Conservation (phyloP, 2,113 vertebrate genomes). For the Apaloderma vittatum region DNA sequence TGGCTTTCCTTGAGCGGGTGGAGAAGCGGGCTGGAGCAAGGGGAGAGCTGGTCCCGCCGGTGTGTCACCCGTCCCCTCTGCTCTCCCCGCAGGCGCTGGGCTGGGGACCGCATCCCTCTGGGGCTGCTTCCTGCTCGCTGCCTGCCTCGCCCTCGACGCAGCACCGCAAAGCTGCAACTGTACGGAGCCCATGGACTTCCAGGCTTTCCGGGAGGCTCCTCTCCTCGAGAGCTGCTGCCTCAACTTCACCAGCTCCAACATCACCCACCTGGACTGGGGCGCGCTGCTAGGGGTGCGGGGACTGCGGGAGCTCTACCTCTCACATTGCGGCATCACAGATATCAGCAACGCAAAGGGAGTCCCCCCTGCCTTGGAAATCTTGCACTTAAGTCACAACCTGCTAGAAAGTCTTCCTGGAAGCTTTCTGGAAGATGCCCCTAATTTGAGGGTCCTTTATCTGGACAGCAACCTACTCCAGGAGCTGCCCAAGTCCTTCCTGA, state of each 20-base stretch:
- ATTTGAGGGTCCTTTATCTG: conserved; percentile 82
- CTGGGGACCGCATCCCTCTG: conserved; percentile 41
- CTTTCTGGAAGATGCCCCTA: conserved; percentile 80
- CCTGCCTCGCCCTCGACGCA: not conserved
- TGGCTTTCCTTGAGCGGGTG: not conserved
- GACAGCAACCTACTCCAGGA: conserved; percentile 80
- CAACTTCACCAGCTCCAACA: conserved; percentile 85
- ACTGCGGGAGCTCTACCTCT: conserved; percentile 84
- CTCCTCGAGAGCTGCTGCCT: conserved; percentile 81
- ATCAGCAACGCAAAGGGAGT: conserved; percentile 14
- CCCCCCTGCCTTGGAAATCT: conserved; percentile 67
- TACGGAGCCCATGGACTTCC: conserved; percentile 68
- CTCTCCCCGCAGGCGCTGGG: conserved; percentile 4
- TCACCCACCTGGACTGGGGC: conserved; percentile 80
- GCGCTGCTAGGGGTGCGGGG: conserved; percentile 67
- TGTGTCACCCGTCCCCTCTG: not conserved
- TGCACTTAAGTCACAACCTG: conserved; percentile 83
- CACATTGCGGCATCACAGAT: conserved; percentile 79
- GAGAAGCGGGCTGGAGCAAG: not conserved
- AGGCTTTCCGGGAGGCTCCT: conserved; percentile 66
- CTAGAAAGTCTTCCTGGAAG: conserved; percentile 77
- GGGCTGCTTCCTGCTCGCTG: conserved; percentile 40
- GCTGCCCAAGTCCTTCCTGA: conserved; percentile 82
- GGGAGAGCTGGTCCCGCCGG: not conserved
- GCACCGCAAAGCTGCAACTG: conserved; percentile 76